phyloP scores from a whole-genome alignment of 2,888 invertebrate genomes.

The Cyrtodaria siliqua region DNA sequence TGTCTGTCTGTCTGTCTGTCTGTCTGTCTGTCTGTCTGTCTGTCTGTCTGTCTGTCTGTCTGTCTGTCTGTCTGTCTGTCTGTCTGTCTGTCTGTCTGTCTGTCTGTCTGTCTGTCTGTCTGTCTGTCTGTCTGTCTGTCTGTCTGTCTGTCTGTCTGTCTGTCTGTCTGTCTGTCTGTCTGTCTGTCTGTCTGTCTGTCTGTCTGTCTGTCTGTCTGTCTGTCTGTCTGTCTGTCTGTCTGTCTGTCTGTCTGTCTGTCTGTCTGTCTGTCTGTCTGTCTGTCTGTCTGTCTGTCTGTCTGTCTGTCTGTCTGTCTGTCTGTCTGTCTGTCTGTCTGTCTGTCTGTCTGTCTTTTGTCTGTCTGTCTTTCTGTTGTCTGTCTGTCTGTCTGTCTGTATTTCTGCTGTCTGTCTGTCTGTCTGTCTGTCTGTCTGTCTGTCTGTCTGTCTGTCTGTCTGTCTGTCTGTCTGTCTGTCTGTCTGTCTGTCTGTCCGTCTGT shows the following conservation, averaged over 20 bases:
- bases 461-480: conserved; percentile 25
- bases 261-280: not conserved
- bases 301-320: not conserved
- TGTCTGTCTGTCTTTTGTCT: too few species aligned
- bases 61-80: not conserved
- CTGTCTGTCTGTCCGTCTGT: too few species aligned
- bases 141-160: not conserved
- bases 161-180: not conserved
- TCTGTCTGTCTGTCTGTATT: too few species aligned
- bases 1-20: not conserved
- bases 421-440: too few species aligned
- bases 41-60: not conserved
- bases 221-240: not conserved
- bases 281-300: not conserved
- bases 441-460: conserved; percentile 27
- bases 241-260: not conserved
- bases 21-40: not conserved
- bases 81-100: not conserved
- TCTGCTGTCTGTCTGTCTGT: too few species aligned
- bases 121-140: not conserved
- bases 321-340: too few species aligned
- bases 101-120: not conserved
- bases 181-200: not conserved
- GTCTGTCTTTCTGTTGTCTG: too few species aligned
- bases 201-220: not conserved